phyloP scores from a whole-genome alignment of 2,888 invertebrate species.

The Epirrita christyi region DNA sequence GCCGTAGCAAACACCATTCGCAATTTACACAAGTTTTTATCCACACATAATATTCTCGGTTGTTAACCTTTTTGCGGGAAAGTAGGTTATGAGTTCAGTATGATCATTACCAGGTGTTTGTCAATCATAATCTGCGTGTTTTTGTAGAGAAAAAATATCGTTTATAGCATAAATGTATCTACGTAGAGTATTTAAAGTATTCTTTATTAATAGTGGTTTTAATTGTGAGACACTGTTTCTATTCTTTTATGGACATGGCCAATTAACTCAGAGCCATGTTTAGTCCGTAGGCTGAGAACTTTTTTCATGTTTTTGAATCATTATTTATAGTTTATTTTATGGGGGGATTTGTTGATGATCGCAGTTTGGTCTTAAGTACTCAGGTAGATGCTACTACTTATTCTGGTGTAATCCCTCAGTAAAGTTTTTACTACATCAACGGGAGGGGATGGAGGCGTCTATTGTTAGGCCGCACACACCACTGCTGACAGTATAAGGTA shows the following conservation, averaged over 20 bases:
- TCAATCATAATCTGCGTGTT: slow-evolving; percentile 46
- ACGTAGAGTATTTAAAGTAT: slow-evolving; percentile 5
- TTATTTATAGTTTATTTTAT: not conserved
- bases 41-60: slow-evolving; percentile 45
- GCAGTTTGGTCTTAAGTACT: too few relatives aligned
- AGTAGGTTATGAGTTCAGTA: slow-evolving; percentile 55
- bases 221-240: slow-evolving; percentile 20
- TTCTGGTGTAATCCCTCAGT: too few relatives aligned
- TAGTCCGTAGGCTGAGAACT: slow-evolving; percentile 1
- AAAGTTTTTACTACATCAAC: too few relatives aligned
- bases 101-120: slow-evolving; percentile 54
- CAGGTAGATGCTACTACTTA: too few relatives aligned
- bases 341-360: too few relatives aligned
- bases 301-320: not conserved
- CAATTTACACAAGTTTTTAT: slow-evolving; percentile 42
- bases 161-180: too few relatives aligned
- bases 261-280: slow-evolving; percentile 18
- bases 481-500: too few relatives aligned
- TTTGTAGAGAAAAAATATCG: slow-evolving; percentile 37
- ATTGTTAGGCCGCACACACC: too few relatives aligned
- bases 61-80: slow-evolving; percentile 56
- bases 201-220: slow-evolving; percentile 25
- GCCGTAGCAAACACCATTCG: slow-evolving; percentile 30
- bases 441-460: too few relatives aligned
- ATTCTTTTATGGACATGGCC: slow-evolving; percentile 21